Evolutionary conservation across 2,797 vertebrate species (phyloP), one percentile per base, ranked within the genome.

Genomic region (Scleropages formosus): DNA sequence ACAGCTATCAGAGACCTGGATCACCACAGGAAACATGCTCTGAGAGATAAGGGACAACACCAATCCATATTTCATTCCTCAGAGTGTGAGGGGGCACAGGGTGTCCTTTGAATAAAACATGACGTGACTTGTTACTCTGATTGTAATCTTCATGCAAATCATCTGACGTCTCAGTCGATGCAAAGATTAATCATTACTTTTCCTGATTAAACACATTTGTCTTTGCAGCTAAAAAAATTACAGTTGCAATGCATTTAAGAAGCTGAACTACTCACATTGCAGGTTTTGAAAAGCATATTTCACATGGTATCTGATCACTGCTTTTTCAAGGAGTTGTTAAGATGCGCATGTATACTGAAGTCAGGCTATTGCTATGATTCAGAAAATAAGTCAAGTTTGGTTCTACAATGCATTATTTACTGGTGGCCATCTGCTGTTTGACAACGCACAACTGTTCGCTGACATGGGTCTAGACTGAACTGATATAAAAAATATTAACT

Each of bases 341-440:
- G 67, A 53, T 53, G 68, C 56, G 24, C 4, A 4, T 22, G 56
- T 26, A 27, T 51, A 26, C 24, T 44, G 56, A 56, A 56, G 24
- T 56, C 20, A n/a, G 22, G 26, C 51, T 20, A 11, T 62, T 70
- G 53, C 18, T 61, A 12, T 61, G 65, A 72, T 66, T 71, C 65
- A 11, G 22, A 27, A 39, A 64, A 46, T 20, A 65, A n/a, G 58
- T 59, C 56, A 51, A 51, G 16, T 69, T 59, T 69, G 58, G 66
- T 27, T 61, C 51, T 59, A 13, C 12, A 68, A 71, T 70, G 20
- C 65, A 68, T 75, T 47, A 70, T 69, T 75, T 62, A 69, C 11
- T n/a, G 44, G 44, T 60, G 56, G 58, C 65, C 74, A 75, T 69
- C 65, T 75, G 74, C 18, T 60, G 31, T 58, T 66, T 75, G 39